Conservation (phyloP, 2,113 vertebrate species). For the Centropristis striata region DNA sequence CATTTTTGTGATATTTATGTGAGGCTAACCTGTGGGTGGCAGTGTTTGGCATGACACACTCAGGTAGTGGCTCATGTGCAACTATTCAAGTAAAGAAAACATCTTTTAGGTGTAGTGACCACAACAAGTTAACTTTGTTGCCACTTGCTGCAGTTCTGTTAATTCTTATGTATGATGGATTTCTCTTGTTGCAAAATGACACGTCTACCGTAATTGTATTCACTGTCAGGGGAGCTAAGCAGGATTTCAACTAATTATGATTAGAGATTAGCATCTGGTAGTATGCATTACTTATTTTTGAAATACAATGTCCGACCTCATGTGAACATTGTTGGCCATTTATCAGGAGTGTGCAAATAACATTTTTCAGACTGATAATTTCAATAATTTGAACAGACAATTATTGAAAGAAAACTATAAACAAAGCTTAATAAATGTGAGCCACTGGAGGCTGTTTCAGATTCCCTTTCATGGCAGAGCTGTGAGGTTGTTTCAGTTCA, state of each 20-base stretch:
- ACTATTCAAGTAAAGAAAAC: too few species aligned
- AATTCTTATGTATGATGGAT: not conserved
- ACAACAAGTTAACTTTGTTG: not conserved
- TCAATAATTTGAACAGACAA: constrained; percentile 11
- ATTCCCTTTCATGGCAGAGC: constrained; percentile 4
- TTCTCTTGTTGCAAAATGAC: not conserved
- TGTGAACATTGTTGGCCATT: not conserved
- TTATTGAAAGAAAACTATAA: constrained; percentile 28
- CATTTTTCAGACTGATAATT: not conserved
- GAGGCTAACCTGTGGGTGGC: too few species aligned
- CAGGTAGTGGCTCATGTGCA: too few species aligned
- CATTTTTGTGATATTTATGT: too few species aligned
- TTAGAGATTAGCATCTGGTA: not conserved
- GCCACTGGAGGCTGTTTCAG: constrained; percentile 17
- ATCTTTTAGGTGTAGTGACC: too few species aligned
- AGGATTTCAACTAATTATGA: not conserved
- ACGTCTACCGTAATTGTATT: constrained; percentile 4
- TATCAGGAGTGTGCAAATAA: not conserved
- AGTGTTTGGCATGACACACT: too few species aligned
- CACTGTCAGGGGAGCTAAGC: not conserved
- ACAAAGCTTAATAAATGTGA: constrained; percentile 14
- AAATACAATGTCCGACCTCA: not conserved
- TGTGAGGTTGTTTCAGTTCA: constrained; percentile 28
- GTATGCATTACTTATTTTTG: not conserved
- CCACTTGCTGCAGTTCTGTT: too few species aligned